Evolutionary conservation across 2,113 vertebrate species (phyloP).

Genomic region (Salvelinus alpinus): DNA sequence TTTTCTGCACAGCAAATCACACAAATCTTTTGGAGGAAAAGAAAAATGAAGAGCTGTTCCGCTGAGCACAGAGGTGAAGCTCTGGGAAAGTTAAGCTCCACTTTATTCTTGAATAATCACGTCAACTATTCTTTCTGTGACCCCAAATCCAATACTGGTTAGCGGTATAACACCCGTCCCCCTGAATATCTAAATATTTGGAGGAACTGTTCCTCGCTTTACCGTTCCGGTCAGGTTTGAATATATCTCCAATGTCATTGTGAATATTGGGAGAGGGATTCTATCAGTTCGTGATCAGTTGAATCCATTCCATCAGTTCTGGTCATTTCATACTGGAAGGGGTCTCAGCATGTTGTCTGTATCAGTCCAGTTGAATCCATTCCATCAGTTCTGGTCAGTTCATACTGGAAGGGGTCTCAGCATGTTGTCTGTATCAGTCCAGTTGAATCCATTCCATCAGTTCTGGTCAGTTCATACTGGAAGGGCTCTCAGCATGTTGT

Average conservation of each 20-base stretch:
- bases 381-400: neutral
- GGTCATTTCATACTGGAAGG: neutral
- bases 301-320: neutral
- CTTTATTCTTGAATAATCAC: conserved; percentile 59
- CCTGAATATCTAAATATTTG: neutral
- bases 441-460: neutral
- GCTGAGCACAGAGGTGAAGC: conserved; percentile 41
- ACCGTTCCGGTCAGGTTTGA: neutral
- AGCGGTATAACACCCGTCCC: neutral
- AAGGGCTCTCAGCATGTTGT: conserved; percentile 31
- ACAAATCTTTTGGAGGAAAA: conserved; percentile 53
- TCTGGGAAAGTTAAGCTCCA: conserved; percentile 43
- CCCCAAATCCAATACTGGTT: neutral
- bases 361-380: conserved; percentile 7
- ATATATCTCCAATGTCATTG: conserved; percentile 10
- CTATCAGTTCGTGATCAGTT: conserved; percentile 18
- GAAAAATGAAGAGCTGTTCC: conserved; percentile 48
- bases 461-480: neutral
- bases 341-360: conserved; percentile 33
- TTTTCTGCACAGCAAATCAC: conserved; percentile 47
- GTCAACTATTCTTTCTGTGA: conserved; percentile 42
- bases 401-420: conserved; percentile 16
- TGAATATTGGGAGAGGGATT: conserved; percentile 8
- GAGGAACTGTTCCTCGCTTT: neutral
- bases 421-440: conserved; percentile 16